Conservation (phyloP, 2,888 invertebrate species). For the Timema cristinae region DNA sequence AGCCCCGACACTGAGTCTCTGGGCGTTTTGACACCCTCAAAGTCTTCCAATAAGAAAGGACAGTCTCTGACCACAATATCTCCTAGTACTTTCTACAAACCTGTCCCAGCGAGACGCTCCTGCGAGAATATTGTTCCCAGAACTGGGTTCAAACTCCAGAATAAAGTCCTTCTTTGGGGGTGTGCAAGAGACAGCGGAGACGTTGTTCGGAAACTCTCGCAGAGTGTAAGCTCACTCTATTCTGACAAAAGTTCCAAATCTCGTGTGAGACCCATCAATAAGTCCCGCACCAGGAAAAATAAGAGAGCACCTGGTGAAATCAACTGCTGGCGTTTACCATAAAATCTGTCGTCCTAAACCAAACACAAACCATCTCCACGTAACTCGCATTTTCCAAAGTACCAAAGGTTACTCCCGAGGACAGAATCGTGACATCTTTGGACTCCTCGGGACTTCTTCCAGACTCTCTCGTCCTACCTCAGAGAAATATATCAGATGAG, state of each 20-base stretch:
- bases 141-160: conserved; percentile 15
- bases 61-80: neutral
- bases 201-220: too few relatives aligned
- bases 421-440: conserved; percentile 19
- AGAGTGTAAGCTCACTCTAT: too few relatives aligned
- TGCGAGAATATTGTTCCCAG: conserved; percentile 18
- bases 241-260: too few relatives aligned
- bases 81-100: neutral
- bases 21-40: neutral
- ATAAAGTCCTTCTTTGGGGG: neutral
- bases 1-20: conserved; percentile 13
- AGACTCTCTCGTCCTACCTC: neutral
- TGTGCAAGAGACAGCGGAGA: too few relatives aligned
- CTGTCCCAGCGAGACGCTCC: conserved; percentile 53
- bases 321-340: too few relatives aligned
- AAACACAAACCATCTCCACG: too few relatives aligned
- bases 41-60: neutral
- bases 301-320: too few relatives aligned
- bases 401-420: conserved; percentile 38
- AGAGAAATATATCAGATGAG: neutral
- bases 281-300: too few relatives aligned
- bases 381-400: conserved; percentile 31
- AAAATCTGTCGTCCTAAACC: too few relatives aligned
- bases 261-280: too few relatives aligned
- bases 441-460: neutral